Evolutionary conservation across 2,113 vertebrate species (phyloP), one percentile per base, ranked within the genome.

Genomic region (Microcebus murinus): DNA sequence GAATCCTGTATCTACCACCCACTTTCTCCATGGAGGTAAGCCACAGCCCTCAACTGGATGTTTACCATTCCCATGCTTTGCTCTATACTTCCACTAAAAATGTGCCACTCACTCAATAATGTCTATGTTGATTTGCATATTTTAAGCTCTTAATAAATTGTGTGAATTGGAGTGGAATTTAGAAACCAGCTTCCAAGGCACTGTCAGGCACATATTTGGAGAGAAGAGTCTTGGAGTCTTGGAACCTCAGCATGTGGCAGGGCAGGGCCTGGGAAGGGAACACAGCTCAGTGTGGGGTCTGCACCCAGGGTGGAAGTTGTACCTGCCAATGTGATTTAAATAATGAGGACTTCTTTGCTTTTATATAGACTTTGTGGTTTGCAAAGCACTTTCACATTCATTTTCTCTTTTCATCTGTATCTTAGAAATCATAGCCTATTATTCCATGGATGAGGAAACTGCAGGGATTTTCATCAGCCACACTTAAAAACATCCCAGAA

Each of bases 41-140:
- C 34, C 27, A 0, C 14, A 17, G 77, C 20, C 68, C 50, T 55
- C 23, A 34, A 2, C 1, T 8, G 27, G 63, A 1, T 8, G n/a
- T 13, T 17, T n/a, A 1, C 15, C 52, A 1, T 4, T 20, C 29
- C 42, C 14, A 0, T 0, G 27, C 34, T 11, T 39, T 7, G 57
- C 71, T 73, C 57, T 36, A 0, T 77, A 36, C 59, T 36, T 48
- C n/a, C 18, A 4, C 55, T 39, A 20, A 20, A 34, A 31, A 77
- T 20, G 20, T 57, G 6, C 8, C 13, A 0, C 2, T 48, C 8
- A 14, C 63, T 45, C 29, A 39, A 0, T 3, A 25, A 18, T 12
- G 1, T 6, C 57, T 52, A 1, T 34, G 10, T 18, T 25, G 67
- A 23, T 45, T 48, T 70, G 34, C 48, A 12, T 48, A 8, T 18